These are phyloP conservation scores for Tetragnatha montana DNA, from an alignment of 2,888 invertebrate species.

Conservation along the genomic window DNA sequence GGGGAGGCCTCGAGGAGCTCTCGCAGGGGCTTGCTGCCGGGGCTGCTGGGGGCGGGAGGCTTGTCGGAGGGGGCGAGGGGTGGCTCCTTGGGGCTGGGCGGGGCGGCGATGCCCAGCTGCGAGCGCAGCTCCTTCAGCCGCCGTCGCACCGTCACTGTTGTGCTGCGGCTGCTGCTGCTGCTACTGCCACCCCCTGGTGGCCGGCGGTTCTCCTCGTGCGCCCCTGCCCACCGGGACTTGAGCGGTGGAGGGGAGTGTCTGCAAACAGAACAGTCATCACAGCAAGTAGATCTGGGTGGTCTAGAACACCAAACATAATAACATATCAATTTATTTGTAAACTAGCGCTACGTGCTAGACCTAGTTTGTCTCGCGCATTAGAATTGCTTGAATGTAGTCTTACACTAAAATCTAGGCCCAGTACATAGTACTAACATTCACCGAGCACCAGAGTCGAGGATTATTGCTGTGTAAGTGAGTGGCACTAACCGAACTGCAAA, in stretches of 20 bases:
- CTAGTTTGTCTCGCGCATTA: no score
- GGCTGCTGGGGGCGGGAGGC: not conserved
- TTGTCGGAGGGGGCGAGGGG: not conserved
- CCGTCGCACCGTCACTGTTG: slow-evolving; percentile 61
- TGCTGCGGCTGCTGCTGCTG: slow-evolving; percentile 36
- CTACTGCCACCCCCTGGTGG: not conserved
- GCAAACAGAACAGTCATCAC: not conserved
- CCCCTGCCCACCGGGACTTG: slow-evolving; percentile 56
- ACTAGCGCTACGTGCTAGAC: no score
- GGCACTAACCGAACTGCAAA: no score
- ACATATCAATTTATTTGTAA: no score
- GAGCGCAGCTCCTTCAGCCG: slow-evolving; percentile 67
- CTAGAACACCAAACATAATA: no score
- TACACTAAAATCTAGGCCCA: no score
- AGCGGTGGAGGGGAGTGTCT: slow-evolving; percentile 36
- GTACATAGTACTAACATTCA: no score
- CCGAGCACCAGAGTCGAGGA: no score
- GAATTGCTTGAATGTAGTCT: no score
- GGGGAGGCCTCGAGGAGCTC: slow-evolving; percentile 24
- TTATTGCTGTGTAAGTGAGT: no score
- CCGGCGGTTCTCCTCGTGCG: slow-evolving; percentile 58
- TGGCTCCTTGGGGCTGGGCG: slow-evolving; percentile 51
- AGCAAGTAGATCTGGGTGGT: no score
- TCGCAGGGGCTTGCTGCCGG: slow-evolving; percentile 34
- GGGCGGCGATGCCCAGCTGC: slow-evolving; percentile 59